These are phyloP conservation scores for Salpingus planirostris DNA, from an alignment of 2,888 invertebrate genomes.

Conservation along the genomic window DNA sequence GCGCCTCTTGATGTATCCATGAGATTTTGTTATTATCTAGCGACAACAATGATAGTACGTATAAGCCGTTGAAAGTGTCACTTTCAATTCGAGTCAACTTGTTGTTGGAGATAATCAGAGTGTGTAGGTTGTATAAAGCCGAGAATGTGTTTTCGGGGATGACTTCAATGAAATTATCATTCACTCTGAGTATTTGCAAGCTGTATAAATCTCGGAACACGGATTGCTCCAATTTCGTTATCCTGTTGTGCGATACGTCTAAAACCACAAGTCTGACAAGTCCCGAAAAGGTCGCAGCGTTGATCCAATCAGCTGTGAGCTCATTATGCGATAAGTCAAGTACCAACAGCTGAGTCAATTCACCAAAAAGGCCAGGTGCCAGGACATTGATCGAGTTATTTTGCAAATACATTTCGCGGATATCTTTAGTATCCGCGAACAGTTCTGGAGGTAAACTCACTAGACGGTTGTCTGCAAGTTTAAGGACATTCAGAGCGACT, in stretches of 20 bases:
- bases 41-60: slow-evolving; percentile 65
- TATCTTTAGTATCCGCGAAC: slow-evolving; percentile 66
- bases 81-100: slow-evolving; percentile 65
- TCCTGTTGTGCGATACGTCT: slow-evolving; percentile 67
- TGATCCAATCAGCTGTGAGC: slow-evolving; percentile 74
- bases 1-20: slow-evolving; percentile 63
- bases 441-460: slow-evolving; percentile 73
- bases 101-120: slow-evolving; percentile 73
- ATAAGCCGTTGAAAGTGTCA: slow-evolving; percentile 66
- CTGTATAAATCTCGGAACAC: slow-evolving; percentile 71
- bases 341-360: slow-evolving; percentile 64
- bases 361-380: slow-evolving; percentile 70
- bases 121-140: slow-evolving; percentile 68
- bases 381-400: slow-evolving; percentile 76
- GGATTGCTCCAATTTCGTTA: slow-evolving; percentile 64
- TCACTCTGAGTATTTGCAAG: slow-evolving; percentile 69
- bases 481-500: slow-evolving; percentile 60
- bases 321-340: slow-evolving; percentile 72
- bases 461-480: slow-evolving; percentile 73
- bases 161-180: slow-evolving; percentile 67
- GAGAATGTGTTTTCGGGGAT: slow-evolving; percentile 72
- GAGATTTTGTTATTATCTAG: slow-evolving; percentile 73
- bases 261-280: slow-evolving; percentile 67
- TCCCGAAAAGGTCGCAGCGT: slow-evolving; percentile 69
- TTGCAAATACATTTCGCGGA: slow-evolving; percentile 72